phyloP scores from a whole-genome alignment of 2,797 vertebrate species.

The Halcyon badia region DNA sequence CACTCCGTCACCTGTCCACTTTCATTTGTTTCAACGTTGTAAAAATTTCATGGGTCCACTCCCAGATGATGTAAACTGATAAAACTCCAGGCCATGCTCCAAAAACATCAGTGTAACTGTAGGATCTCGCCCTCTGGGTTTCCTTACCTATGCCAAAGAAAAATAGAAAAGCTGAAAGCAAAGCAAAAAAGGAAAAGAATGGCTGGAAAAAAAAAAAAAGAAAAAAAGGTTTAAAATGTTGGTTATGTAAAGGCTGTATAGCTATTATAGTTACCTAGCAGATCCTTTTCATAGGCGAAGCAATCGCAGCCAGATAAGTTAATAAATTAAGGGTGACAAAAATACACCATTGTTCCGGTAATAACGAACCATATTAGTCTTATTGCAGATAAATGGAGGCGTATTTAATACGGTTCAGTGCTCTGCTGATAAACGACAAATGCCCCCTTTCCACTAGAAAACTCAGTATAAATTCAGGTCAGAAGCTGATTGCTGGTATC shows the following conservation, averaged over 20 bases:
- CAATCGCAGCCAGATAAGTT: neutral
- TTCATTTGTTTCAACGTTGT: neutral
- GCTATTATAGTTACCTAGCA: neutral
- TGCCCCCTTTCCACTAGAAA: neutral
- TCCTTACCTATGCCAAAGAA: neutral
- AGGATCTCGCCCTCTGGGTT: neutral
- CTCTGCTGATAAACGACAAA: neutral
- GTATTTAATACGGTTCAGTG: neutral
- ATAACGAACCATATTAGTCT: conserved; percentile 18
- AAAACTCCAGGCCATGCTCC: conserved; percentile 20
- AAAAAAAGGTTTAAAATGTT: neutral
- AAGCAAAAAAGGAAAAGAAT: neutral
- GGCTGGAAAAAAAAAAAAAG: neutral
- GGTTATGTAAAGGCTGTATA: conserved; percentile 5
- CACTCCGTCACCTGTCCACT: conserved; percentile 28
- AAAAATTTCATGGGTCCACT: neutral
- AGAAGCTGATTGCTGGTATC: neutral
- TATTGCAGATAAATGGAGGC: conserved; percentile 13
- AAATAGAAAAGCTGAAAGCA: neutral
- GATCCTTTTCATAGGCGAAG: neutral
- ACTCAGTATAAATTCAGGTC: conserved; percentile 1
- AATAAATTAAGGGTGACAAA: conserved; percentile 57
- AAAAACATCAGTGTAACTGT: conserved; percentile 26
- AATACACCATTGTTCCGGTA: conserved; percentile 48
- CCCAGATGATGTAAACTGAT: conserved; percentile 4